Evolutionary conservation across 1,140 invertebrate genomes (phyloP).

Genomic region (Drosophila kurseongensis): DNA sequence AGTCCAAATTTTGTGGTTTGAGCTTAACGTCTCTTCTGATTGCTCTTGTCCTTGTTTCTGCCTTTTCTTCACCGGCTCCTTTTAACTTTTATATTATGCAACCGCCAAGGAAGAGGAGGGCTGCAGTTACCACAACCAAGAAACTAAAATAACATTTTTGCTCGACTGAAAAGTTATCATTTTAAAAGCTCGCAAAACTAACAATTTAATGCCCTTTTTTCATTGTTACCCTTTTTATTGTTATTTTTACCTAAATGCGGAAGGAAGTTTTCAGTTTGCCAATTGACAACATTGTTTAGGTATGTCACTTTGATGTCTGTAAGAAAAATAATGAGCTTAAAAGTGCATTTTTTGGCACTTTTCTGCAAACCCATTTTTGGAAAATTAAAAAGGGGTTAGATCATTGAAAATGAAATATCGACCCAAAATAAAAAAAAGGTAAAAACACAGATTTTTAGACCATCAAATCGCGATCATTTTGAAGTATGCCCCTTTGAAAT

Average conservation of each 20-base stretch:
- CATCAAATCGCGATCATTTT: no score
- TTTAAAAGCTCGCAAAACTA: constrained; percentile 17
- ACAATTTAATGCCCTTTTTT: constrained; percentile 5
- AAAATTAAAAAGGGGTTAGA: no score
- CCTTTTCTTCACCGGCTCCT: not conserved
- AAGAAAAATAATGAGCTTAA: no score
- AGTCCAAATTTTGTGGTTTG: constrained; percentile 58
- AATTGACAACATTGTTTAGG: no score
- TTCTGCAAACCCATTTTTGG: no score
- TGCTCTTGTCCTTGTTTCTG: constrained; percentile 38
- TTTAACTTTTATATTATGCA: constrained; percentile 47
- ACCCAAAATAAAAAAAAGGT: no score
- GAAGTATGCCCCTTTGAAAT: no score
- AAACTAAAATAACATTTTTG: constrained; percentile 8
- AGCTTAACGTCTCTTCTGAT: constrained; percentile 54
- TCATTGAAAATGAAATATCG: no score
- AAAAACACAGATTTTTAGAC: no score
- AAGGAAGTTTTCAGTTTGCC: not conserved
- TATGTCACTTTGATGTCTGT: no score
- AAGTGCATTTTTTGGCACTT: no score
- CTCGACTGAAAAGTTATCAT: constrained; percentile 39
- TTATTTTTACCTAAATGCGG: no score
- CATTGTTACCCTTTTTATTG: not conserved
- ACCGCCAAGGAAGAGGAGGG: constrained; percentile 5
- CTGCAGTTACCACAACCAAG: constrained; percentile 9